Evolutionary conservation across 2,113 vertebrate genomes (phyloP), one percentile per base, ranked within the genome.

Genomic region (Thalassarche chlororhynchos): DNA sequence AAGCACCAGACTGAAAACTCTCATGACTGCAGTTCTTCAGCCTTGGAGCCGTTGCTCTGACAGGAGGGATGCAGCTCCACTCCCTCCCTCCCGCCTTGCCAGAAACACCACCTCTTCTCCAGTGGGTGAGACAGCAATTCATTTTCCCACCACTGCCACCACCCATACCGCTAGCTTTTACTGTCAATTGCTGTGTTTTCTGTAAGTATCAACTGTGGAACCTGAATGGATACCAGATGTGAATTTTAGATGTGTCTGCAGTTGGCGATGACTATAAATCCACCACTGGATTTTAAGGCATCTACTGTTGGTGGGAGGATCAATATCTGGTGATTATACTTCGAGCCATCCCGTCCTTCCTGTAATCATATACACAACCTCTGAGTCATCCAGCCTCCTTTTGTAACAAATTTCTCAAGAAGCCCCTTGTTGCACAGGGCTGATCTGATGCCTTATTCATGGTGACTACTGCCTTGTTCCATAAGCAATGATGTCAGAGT

Each of bases 241-340:
- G 72, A 57, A 87, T 75, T 90, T 87, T 57, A 74, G 55, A 44
- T 16, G 8, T 72, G 62, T 31, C 87, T 82, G 82, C 54, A 90
- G 46, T 34, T 86, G 65, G 66, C 65, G 93, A 25, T n/a, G 83
- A 46, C 60, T 66, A 31, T 57, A 89, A 88, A 90, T 31, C 19
- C 70, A 95, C 77, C 24, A 69, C 61, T 95, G 90, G 76, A 91
- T 91, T 93, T 92, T 84, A 89, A 94, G 72, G 80, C 83, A 71
- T 79, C 42, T 92, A 61, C 44, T 93, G 52, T 40, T 89, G 70
- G 70, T 87, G 81, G 84, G 58, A 95, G 23, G 61, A 96, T 91
- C 84, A 87, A 52, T 90, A 84, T 28, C 92, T 94, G 72, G 82
- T 79, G 60, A 74, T 65, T 51, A 24, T 28, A 47, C 84, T 87